These are phyloP conservation scores for Mustelus asterias DNA, from an alignment of 2,113 vertebrate species.

Conservation along the genomic window DNA sequence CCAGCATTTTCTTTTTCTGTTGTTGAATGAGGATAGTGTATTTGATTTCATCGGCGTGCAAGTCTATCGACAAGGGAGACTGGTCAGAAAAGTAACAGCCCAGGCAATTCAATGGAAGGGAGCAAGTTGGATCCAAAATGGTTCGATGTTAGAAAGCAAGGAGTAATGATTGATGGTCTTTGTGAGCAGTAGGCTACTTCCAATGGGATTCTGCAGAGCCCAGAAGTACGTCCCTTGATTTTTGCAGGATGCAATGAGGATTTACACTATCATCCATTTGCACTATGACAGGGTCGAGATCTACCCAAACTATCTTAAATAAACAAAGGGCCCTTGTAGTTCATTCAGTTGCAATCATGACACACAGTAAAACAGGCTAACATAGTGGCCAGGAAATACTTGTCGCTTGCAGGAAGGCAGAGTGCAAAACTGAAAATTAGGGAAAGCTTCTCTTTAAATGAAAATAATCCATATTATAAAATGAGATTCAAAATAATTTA, in stretches of 20 bases:
- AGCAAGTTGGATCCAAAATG: not conserved
- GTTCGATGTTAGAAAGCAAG: not conserved
- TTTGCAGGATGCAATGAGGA: not conserved
- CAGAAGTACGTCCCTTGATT: not conserved
- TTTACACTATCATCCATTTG: not conserved
- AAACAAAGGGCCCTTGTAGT: too few species aligned
- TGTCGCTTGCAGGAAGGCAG: not conserved
- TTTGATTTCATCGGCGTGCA: not conserved
- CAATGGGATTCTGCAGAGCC: not conserved
- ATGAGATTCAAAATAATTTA: not conserved
- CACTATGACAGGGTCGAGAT: not conserved
- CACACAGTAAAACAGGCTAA: not conserved
- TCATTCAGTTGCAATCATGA: not conserved
- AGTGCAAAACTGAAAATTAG: not conserved
- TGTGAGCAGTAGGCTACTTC: not conserved
- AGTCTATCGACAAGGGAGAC: not conserved
- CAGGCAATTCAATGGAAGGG: not conserved
- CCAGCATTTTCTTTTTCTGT: too few species aligned
- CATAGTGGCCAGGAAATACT: not conserved
- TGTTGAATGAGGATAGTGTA: not conserved
- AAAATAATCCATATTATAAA: not conserved
- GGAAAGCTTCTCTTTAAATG: not conserved
- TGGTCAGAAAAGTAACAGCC: not conserved
- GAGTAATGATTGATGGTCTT: not conserved
- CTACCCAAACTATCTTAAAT: not conserved